phyloP scores from a whole-genome alignment of 2,797 vertebrate species.

The Falco cherrug region DNA sequence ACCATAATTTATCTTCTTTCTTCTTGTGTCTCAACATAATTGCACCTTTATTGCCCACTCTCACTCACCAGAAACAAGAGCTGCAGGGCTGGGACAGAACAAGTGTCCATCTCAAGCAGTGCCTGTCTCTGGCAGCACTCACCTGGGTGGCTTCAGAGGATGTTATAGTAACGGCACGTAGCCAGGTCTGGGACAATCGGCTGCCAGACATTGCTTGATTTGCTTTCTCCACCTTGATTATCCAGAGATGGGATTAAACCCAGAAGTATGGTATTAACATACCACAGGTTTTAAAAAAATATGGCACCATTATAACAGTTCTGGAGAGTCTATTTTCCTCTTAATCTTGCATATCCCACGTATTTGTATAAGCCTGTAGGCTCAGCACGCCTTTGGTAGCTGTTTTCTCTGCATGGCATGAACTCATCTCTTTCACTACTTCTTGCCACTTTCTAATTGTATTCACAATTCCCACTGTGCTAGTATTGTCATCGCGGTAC shows the following conservation, averaged over 20 bases:
- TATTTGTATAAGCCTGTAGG: neutral
- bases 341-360: neutral
- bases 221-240: neutral
- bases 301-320: neutral
- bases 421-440: neutral
- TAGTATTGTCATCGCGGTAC: neutral
- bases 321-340: neutral
- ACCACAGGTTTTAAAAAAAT: neutral
- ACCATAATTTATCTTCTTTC: conserved; percentile 22
- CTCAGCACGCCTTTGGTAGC: neutral
- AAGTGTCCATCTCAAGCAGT: fast-evolving
- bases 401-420: neutral
- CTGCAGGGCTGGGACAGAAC: neutral
- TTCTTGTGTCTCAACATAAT: neutral
- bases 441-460: neutral
- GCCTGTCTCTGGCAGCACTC: fast-evolving
- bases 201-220: fast-evolving
- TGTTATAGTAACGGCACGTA: fast-evolving
- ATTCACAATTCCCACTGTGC: neutral
- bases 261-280: neutral
- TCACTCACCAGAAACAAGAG: neutral
- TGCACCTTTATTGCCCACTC: neutral
- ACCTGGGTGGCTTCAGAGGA: fast-evolving
- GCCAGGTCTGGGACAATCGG: fast-evolving
- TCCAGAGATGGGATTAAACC: neutral